Evolutionary conservation across 1,140 invertebrate genomes (phyloP), one percentile per base, ranked within the genome.

Genomic region (Anadara kagoshimensis): DNA sequence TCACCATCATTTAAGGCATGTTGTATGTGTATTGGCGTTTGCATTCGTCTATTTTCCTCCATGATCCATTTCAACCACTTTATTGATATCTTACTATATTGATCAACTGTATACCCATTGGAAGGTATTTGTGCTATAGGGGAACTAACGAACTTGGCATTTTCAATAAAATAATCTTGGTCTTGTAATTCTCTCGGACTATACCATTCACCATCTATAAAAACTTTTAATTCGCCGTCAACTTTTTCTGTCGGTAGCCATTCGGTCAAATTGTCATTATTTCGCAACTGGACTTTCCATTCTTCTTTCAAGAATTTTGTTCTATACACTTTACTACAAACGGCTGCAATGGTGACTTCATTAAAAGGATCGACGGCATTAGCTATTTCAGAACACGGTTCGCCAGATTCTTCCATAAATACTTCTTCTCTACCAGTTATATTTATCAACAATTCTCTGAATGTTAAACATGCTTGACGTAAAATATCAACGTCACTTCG

Each of bases 1-100:
- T 80, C 75, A 11, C 69, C 56, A 1, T 41, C 56, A 64, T 80
- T 75, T 20, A 69, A 51, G 14, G 66, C 78, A 41, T 78, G 76
- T 45, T 44, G n/a, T 18, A 75, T 75, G 18, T 59, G 16, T 20
- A 54, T 36, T 0, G 22, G 68, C n/a, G 5, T 16, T 0, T 24
- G 29, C 11, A n/a, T 12, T 10, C 18, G 20, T 36, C 29, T 44
- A 14, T 16, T 43, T n/a, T 69, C 18, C 59, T 59, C 53, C 51
- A 69, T 65, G 11, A 36, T 18, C 68, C 63, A 69, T 69, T 69
- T 56, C 20, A 51, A 47, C 53, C 44, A 61, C 49, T 61, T 11
- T 2, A 54, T 54, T 18, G 47, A 61, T 14, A 20, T 11, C 71
- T 68, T 63, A 54, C 63, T 36, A 45, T 45, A 57, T n/a, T 56